Conservation (phyloP, 2,888 invertebrate genomes). For the Tiphia femorata region DNA sequence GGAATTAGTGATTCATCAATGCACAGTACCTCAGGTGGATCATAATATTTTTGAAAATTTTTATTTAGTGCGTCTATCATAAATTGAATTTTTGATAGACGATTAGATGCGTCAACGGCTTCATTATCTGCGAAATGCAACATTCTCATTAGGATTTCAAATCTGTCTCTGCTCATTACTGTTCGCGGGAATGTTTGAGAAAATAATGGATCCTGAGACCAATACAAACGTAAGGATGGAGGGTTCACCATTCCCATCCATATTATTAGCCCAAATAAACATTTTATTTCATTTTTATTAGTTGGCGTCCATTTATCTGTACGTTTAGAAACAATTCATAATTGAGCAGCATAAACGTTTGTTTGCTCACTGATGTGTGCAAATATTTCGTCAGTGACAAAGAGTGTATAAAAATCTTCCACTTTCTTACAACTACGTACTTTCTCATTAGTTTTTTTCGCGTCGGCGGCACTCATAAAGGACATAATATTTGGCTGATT, state of each 20-base stretch:
- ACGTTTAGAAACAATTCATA: too few relatives aligned
- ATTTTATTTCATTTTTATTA: neutral
- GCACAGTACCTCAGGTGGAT: conserved; percentile 1
- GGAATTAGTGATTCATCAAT: conserved; percentile 4
- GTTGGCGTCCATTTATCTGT: neutral
- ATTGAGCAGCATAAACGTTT: too few relatives aligned
- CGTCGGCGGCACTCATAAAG: conserved; percentile 1
- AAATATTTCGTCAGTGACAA: neutral
- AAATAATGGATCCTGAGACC: neutral
- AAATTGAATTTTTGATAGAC: conserved; percentile 1
- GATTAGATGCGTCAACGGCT: neutral
- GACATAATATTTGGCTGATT: conserved; percentile 9
- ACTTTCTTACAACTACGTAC: too few relatives aligned
- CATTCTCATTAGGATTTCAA: conserved; percentile 1
- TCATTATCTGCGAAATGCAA: neutral
- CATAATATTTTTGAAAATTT: conserved; percentile 4
- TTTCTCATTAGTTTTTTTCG: neutral
- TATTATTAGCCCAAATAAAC: conserved; percentile 3
- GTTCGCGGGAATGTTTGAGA: neutral
- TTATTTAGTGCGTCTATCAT: conserved; percentile 1
- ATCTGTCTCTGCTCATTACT: neutral
- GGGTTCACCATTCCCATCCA: neutral
- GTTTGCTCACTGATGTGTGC: neutral
- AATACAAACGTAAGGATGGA: neutral
- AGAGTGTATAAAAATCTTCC: neutral